These are phyloP conservation scores for Sarcophaga peregrina DNA, from an alignment of 1,140 invertebrate species.

Conservation along the genomic window DNA sequence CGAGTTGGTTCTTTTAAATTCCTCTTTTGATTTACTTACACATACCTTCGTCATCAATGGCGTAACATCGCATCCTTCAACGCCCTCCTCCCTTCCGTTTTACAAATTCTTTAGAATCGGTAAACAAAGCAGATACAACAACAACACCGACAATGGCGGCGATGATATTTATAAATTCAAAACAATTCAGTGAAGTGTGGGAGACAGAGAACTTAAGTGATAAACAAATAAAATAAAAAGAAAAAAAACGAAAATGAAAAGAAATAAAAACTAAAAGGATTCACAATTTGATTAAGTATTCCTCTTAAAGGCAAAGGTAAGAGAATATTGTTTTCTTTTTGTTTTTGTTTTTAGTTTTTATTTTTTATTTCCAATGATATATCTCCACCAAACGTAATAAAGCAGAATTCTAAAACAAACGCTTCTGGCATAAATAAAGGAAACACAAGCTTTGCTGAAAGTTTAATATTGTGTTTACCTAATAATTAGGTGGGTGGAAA, in stretches of 20 bases:
- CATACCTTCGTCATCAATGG: background rate
- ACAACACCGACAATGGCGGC: background rate
- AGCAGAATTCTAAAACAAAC: background rate
- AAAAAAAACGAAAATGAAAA: no score
- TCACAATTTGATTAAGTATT: slow-evolving; percentile 4
- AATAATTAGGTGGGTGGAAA: no score
- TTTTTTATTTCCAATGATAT: slow-evolving; percentile 15
- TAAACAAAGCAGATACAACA: background rate
- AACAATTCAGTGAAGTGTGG: background rate
- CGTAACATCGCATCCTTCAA: background rate
- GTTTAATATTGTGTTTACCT: no score
- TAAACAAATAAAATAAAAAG: background rate
- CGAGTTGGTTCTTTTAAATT: no score
- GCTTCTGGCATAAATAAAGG: background rate
- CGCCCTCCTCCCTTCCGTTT: background rate
- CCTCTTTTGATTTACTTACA: no score
- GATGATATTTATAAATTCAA: background rate
- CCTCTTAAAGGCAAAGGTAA: background rate
- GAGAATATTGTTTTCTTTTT: no score
- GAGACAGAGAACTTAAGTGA: background rate
- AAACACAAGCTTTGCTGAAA: no score
- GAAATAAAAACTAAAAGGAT: no score
- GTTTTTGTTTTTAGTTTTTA: background rate
- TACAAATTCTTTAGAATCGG: background rate
- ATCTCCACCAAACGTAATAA: background rate